phyloP scores from a whole-genome alignment of 1,140 invertebrate genomes.

The Zaprionus capensis region DNA sequence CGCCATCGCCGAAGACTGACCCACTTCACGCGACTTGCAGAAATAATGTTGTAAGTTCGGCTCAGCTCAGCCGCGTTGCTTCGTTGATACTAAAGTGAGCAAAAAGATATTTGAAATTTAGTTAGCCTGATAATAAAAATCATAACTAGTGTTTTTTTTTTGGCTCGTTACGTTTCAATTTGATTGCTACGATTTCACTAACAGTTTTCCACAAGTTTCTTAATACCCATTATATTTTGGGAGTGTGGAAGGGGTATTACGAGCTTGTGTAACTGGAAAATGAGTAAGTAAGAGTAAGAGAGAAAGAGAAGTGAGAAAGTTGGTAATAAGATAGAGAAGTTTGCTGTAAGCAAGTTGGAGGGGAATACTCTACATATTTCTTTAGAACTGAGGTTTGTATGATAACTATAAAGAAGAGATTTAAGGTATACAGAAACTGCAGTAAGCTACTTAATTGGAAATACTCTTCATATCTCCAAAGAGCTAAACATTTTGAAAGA shows the following conservation, averaged over 20 bases:
- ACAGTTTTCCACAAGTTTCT: conserved; percentile 46
- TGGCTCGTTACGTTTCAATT: conserved; percentile 19
- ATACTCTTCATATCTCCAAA: no score
- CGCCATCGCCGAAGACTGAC: conserved; percentile 20
- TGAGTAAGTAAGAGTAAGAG: neutral
- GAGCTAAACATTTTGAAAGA: no score
- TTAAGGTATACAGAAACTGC: neutral
- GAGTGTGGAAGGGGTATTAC: neutral
- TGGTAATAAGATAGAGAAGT: neutral
- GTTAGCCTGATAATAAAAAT: conserved; percentile 25
- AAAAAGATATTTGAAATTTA: conserved; percentile 25
- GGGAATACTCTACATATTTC: no score
- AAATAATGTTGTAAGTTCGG: conserved; percentile 28
- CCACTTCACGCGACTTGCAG: conserved; percentile 32
- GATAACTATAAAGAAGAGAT: neutral
- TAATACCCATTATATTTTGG: neutral
- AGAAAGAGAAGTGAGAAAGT: neutral
- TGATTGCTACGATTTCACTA: conserved; percentile 52
- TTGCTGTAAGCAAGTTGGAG: no score
- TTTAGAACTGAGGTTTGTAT: no score
- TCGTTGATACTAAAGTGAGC: conserved; percentile 32
- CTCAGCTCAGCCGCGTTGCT: conserved; percentile 17
- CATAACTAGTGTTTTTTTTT: conserved; percentile 16
- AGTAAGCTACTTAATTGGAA: neutral
- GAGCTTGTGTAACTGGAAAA: neutral